These are phyloP conservation scores for Glossophaga mutica DNA, from an alignment of 2,797 vertebrate species.

Conservation along the genomic window DNA sequence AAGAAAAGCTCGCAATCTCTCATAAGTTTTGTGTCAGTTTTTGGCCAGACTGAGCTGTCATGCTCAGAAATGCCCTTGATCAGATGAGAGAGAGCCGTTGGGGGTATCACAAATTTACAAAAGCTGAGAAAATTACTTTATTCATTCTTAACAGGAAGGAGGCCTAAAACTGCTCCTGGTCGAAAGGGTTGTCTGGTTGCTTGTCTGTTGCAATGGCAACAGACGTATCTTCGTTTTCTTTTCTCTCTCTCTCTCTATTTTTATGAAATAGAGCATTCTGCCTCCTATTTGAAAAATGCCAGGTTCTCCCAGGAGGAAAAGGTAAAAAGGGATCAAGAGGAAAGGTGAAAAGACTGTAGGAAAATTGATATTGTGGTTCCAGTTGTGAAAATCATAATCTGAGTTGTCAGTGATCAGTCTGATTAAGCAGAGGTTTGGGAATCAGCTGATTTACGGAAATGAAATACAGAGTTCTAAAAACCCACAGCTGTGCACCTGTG, in stretches of 20 bases:
- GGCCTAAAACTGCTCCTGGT: neutral
- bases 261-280: constrained; percentile 4
- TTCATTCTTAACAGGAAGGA: neutral
- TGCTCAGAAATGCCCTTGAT: neutral
- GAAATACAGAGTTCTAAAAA: neutral
- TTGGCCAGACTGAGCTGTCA: neutral
- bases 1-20: neutral
- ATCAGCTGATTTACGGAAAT: neutral
- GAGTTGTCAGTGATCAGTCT: neutral
- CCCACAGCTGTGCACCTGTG: neutral
- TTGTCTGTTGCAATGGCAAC: constrained; percentile 31
- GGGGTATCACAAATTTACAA: neutral
- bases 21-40: neutral
- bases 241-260: neutral
- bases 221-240: neutral
- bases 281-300: constrained; percentile 5
- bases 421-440: constrained; percentile 25
- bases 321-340: neutral
- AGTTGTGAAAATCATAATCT: neutral
- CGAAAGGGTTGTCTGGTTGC: neutral
- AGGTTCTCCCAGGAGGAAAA: neutral
- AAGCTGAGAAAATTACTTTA: neutral
- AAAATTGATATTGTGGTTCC: neutral
- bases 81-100: neutral
- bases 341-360: neutral